Base-by-base conservation (phyloP, 2,797 vertebrate genomes). In the Hoplostethus atlanticus region DNA sequence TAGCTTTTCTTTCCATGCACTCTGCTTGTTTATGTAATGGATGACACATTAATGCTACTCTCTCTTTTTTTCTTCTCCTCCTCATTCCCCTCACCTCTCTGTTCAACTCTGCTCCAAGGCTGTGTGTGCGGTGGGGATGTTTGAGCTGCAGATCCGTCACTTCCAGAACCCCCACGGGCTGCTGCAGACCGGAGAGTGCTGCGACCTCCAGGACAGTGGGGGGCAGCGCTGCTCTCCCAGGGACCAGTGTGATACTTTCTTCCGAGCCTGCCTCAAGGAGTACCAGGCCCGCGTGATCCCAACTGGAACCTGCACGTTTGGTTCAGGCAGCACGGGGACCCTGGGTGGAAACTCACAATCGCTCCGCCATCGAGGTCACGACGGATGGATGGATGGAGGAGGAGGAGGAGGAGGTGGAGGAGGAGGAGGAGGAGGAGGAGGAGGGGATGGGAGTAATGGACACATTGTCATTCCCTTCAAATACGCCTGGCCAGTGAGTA, bases 401-500 rank as follows among this genome's bases (percentile, higher is more conserved):
- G 21, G 21, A 21, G 21, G 21, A 21, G 21, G 21, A 21, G 21
- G 21, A 1, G 21, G 21, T 1, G 21, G 21, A 21, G 21, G 21
- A 21, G 85, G 73, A 48, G 88, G 77, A 81, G 87, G 72, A 57
- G 76, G 59, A 63, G 77, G 61, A 61, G 71, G 76, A 62, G 77
- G 67, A 73, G 88, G 91, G 17, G 91, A 94, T 13, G 87, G 78
- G 40, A 68, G 74, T 65, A 90, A 80, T 36, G 93, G 93, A 64
- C 89, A 90, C 64, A 93, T 96, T 84, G 76, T 87, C 83, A 94
- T 96, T 82, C 94, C 94, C 40, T 96, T 95, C 83, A 93, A 92
- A 84, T 96, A 94, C 50, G 93, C 95, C 73, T 96, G 96, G 96
- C 95, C 95, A 53, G 96, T 96, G 89, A 96, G 95, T 93, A 87